Conservation (phyloP, 2,888 invertebrate genomes). For the Cephus pygmeus region DNA sequence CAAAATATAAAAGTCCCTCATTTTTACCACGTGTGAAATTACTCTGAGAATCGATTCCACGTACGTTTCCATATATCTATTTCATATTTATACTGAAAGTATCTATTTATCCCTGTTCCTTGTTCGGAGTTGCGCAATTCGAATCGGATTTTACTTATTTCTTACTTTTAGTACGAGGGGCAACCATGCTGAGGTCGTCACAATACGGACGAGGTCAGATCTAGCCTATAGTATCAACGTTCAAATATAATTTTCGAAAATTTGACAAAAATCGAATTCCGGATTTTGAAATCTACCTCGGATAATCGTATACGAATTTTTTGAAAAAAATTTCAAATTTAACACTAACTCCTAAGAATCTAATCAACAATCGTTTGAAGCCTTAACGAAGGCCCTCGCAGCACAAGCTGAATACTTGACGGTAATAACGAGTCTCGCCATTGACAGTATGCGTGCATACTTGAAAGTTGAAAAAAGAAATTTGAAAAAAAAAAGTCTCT, state of each 20-base stretch:
- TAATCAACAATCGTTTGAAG: conserved; percentile 60
- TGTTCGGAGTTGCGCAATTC: neutral
- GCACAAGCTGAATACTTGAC: conserved; percentile 50
- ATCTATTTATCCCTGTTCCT: neutral
- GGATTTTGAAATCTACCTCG: neutral
- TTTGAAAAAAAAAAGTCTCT: neutral
- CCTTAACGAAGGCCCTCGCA: conserved; percentile 55
- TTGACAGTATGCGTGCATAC: conserved; percentile 42
- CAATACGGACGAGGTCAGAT: no score
- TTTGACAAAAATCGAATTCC: neutral
- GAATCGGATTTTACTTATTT: neutral
- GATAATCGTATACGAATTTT: neutral
- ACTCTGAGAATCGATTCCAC: neutral
- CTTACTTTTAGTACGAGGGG: neutral
- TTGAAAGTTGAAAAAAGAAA: neutral
- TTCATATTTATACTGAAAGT: neutral
- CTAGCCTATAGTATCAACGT: neutral
- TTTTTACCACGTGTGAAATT: neutral
- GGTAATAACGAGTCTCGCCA: conserved; percentile 52
- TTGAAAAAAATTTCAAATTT: neutral
- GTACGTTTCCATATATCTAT: neutral
- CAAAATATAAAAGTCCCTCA: neutral
- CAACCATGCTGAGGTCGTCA: neutral
- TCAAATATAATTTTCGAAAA: neutral
- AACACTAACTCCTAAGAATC: conserved; percentile 29